Base-by-base conservation (phyloP, 2,113 vertebrate species). In the Larimichthys crocea region DNA sequence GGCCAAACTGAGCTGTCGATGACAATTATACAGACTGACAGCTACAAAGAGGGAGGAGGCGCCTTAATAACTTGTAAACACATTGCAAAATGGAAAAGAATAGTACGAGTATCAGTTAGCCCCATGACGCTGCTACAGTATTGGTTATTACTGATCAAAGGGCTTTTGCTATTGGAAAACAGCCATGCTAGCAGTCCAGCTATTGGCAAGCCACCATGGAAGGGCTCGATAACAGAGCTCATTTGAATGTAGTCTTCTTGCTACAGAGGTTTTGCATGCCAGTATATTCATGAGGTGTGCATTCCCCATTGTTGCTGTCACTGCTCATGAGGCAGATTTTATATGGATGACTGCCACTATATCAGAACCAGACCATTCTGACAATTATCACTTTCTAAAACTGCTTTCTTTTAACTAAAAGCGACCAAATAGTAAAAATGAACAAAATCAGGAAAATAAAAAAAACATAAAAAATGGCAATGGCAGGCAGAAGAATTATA, bases 51-150 rank as follows among this genome's bases (percentile, higher is more conserved):
- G 65, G 48, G 75, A 75, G 74, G 71, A 73, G 75, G 69, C 80
- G 71, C 74, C 49, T 70, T 85, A 57, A 68, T 86, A 73, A 89
- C 82, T 84, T 84, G 83, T 91, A 92, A 92, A 92, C 86, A 93
- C 86, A 73, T 90, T 90, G 82, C 80, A 81, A 86, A 86, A 89
- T 68, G 48, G 57, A 82, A 80, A 80, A 79, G 42, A 79, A 83
- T 50, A 64, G 75, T 52, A 65, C 26, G 10, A 82, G 57, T 71
- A 64, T 69, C 56, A 79, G 74, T 61, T 57, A 76, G 74, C 48
- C 31, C 68, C 67, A 66, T 48, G 48, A 76, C 11, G 24, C 69
- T 74, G 73, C 20, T 66, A 15, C 40, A 74, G 49, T 62, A 83
- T 83, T 90, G 82, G 76, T 67, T 84, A 65, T 71, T 69, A 65